phyloP scores from a whole-genome alignment of 2,888 invertebrate species.

The Arctia plantaginis region DNA sequence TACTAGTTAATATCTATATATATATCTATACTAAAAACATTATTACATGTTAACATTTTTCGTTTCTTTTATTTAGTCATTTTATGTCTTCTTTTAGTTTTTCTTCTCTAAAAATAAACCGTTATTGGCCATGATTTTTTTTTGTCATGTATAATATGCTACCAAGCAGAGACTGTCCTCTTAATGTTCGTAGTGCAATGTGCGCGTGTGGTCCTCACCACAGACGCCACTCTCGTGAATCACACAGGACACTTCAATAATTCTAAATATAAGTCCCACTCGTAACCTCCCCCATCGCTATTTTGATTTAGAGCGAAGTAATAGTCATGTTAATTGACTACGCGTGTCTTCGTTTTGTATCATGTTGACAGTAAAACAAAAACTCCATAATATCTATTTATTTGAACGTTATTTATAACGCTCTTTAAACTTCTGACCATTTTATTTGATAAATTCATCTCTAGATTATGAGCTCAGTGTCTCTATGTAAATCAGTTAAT shows the following conservation, averaged over 20 bases:
- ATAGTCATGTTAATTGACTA: slow-evolving; percentile 56
- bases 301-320: slow-evolving; percentile 62
- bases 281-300: slow-evolving; percentile 50
- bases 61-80: neutral
- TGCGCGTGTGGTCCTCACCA: slow-evolving; percentile 49
- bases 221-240: slow-evolving; percentile 50
- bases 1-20: too few relatives aligned
- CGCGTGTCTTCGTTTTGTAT: slow-evolving; percentile 44
- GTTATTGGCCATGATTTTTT: neutral
- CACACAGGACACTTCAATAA: slow-evolving; percentile 59
- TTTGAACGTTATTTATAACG: slow-evolving; percentile 17
- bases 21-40: too few relatives aligned
- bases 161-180: neutral
- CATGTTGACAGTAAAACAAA: slow-evolving; percentile 35
- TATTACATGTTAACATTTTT: too few relatives aligned
- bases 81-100: neutral
- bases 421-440: slow-evolving; percentile 21
- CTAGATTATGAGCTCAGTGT: slow-evolving; percentile 24
- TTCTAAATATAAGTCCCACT: slow-evolving; percentile 58
- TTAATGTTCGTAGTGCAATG: slow-evolving; percentile 10
- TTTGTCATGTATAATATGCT: neutral
- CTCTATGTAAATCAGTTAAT: slow-evolving; percentile 1
- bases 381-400: slow-evolving; percentile 19
- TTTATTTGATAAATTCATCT: slow-evolving; percentile 14
- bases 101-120: neutral